These are phyloP conservation scores for Corticium candelabrum DNA, from an alignment of 37 sponge, comb jelly and placozoan genomes.

Conservation along the genomic window DNA sequence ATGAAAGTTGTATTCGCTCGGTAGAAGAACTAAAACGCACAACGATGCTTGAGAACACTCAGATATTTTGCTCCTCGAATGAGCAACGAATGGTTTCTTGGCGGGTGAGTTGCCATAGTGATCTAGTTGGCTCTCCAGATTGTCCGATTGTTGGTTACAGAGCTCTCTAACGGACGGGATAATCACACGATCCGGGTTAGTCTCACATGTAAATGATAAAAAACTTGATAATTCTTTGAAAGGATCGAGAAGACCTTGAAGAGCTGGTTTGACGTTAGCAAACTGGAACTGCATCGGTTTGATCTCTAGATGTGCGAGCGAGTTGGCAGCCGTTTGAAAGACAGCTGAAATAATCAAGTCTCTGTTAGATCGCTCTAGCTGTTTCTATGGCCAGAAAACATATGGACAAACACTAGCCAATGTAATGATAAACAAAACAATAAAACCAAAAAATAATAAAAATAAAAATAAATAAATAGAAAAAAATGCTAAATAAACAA, in stretches of 20 bases:
- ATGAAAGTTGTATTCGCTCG: not conserved
- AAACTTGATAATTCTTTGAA: not conserved
- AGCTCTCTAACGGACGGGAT: not conserved
- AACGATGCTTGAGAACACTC: not conserved
- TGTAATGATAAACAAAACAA: too few species aligned
- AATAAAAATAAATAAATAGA: too few species aligned
- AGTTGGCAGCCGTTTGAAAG: not conserved
- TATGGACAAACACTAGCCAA: too few species aligned
- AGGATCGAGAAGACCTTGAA: not conserved
- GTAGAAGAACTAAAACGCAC: not conserved
- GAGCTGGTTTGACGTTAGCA: not conserved
- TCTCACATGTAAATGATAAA: not conserved
- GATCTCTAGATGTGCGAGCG: not conserved
- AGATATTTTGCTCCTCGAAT: not conserved
- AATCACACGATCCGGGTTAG: not conserved
- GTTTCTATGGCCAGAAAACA: too few species aligned
- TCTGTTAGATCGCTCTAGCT: too few species aligned
- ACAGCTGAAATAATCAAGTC: not conserved
- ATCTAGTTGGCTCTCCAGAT: not conserved
- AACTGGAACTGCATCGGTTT: not conserved
- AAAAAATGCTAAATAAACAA: too few species aligned
- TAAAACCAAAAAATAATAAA: too few species aligned
- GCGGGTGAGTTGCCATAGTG: not conserved
- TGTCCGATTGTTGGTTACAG: not conserved
- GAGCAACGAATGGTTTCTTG: not conserved